phyloP scores from a whole-genome alignment of 1,140 invertebrate species.

The Diachasmimorpha longicaudata region DNA sequence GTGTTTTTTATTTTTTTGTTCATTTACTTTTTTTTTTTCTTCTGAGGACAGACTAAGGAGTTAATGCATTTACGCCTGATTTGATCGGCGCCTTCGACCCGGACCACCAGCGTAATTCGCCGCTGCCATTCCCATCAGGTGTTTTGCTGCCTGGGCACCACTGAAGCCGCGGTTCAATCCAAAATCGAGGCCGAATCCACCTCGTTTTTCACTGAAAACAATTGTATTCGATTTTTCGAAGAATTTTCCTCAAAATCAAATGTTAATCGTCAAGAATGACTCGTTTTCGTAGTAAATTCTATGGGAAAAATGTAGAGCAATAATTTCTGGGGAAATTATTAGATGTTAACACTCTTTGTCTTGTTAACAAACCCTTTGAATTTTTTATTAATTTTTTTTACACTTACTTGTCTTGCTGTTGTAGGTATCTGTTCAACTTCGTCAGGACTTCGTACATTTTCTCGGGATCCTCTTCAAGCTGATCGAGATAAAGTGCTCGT shows the following conservation, averaged over 20 bases:
- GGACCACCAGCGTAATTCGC: conserved; percentile 87
- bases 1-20: conserved; percentile 5
- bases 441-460: conserved; percentile 62
- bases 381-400: neutral
- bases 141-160: conserved; percentile 86
- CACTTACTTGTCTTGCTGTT: conserved; percentile 59
- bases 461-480: conserved; percentile 57
- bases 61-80: conserved; percentile 44
- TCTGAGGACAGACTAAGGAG: neutral
- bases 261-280: too few species aligned
- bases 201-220: conserved; percentile 75
- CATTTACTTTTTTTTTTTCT: neutral
- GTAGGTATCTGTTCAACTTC: conserved; percentile 57
- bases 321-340: too few species aligned
- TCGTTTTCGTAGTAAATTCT: too few species aligned
- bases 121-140: conserved; percentile 85
- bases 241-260: neutral
- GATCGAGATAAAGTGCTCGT: conserved; percentile 54
- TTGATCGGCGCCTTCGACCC: conserved; percentile 79
- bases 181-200: conserved; percentile 68
- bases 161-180: conserved; percentile 86
- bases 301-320: too few species aligned
- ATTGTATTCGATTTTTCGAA: neutral
- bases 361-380: neutral
- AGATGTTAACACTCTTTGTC: too few species aligned